A percentile compares a stretch with the other conserved stretches of the same genome.
These are phyloP conservation scores for Brachionus rotundiformis DNA, from an alignment of 1,140 invertebrate species.

Conservation along the genomic window DNA sequence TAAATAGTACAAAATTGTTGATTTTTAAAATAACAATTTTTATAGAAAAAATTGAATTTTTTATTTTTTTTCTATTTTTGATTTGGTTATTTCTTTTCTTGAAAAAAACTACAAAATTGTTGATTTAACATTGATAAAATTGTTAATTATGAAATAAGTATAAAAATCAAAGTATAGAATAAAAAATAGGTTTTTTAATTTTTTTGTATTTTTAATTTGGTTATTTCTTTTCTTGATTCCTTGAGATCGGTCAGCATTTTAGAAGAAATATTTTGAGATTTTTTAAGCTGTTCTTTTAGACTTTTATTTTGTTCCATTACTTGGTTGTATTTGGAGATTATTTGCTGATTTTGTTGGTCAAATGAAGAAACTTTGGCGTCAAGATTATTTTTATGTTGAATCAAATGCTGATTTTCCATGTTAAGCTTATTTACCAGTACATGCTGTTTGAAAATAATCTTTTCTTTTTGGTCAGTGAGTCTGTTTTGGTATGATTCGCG, in stretches of 20 bases:
- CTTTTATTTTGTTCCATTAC: not conserved
- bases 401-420: not conserved
- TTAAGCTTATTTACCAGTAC: not conserved
- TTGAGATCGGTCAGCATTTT: not conserved
- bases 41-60: not conserved
- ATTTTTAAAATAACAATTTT: too few relatives aligned
- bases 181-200: not conserved
- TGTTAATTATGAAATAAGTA: too few relatives aligned
- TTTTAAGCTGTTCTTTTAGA: conserved; percentile 9
- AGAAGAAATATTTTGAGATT: not conserved
- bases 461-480: not conserved
- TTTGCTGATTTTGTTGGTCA: not conserved
- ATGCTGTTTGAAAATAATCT: conserved; percentile 1
- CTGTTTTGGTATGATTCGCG: not conserved
- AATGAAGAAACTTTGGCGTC: not conserved
- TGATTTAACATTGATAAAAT: too few relatives aligned
- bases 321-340: not conserved
- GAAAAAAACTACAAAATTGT: too few relatives aligned
- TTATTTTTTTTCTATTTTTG: not conserved
- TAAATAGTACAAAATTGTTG: too few relatives aligned
- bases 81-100: not conserved
- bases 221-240: not conserved
- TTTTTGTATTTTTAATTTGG: not conserved
- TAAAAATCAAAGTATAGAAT: not conserved
- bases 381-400: not conserved